These are phyloP conservation scores for Siniperca obscura DNA, from an alignment of 2,797 vertebrate genomes.

Conservation along the genomic window DNA sequence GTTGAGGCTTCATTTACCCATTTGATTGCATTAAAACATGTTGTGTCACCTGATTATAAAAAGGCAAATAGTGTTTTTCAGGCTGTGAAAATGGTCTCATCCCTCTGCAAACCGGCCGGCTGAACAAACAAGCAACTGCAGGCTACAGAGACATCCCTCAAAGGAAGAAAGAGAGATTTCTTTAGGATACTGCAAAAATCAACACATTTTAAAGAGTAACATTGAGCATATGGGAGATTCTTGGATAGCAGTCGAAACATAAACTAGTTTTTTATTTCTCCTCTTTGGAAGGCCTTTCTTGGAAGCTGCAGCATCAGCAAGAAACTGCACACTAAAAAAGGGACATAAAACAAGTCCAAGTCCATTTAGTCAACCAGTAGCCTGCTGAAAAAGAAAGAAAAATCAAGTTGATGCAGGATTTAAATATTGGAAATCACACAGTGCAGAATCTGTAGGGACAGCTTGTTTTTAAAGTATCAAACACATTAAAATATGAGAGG, in stretches of 20 bases:
- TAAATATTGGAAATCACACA: conserved; percentile 51
- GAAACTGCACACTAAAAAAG: conserved; percentile 59
- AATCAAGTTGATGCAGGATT: conserved; percentile 35
- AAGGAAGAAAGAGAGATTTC: conserved; percentile 10
- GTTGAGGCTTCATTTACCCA: conserved; percentile 34
- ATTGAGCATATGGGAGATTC: conserved; percentile 47
- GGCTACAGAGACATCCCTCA: neutral
- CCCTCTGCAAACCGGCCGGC: conserved; percentile 2
- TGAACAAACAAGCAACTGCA: neutral
- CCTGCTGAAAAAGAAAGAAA: conserved; percentile 28
- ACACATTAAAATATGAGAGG: conserved; percentile 22
- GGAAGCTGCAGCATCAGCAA: conserved; percentile 67
- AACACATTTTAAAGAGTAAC: conserved; percentile 40
- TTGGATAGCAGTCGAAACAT: conserved; percentile 51
- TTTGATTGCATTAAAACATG: conserved; percentile 36
- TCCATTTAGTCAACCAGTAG: conserved; percentile 60
- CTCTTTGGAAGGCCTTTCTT: conserved; percentile 47
- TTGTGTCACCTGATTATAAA: conserved; percentile 22
- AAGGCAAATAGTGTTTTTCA: conserved; percentile 27
- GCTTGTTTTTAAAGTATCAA: conserved; percentile 40
- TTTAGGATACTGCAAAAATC: conserved; percentile 24
- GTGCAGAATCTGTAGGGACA: conserved; percentile 33
- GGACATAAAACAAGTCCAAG: conserved; percentile 66
- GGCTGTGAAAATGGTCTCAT: conserved; percentile 3
- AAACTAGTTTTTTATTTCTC: conserved; percentile 61